Evolutionary conservation across 2,113 vertebrate genomes (phyloP).

Genomic region (Phrynosoma blainvillii): DNA sequence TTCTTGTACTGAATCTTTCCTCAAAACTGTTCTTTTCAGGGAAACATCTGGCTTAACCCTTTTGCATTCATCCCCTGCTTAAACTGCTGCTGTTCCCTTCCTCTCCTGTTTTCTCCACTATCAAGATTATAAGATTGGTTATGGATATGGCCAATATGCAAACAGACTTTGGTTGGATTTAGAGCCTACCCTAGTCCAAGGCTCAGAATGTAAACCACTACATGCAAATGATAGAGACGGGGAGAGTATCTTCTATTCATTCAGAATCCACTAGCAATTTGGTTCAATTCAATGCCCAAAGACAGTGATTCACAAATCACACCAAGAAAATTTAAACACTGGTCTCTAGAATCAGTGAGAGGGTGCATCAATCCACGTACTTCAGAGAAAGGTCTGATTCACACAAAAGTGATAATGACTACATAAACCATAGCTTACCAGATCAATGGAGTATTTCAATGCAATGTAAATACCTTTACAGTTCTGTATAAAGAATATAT

Average conservation of each 20-base stretch:
- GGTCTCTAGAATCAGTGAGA: not conserved
- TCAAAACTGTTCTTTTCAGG: not conserved
- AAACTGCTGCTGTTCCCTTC: not conserved
- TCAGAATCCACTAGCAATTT: not conserved
- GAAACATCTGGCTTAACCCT: not conserved
- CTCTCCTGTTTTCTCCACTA: not conserved
- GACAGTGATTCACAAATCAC: not conserved
- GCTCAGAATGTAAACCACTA: not conserved
- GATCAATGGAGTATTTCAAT: not conserved
- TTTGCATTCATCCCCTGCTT: not conserved
- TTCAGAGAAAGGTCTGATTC: not conserved
- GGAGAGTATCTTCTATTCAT: not conserved
- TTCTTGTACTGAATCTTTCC: not conserved
- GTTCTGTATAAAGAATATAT: too few relatives aligned
- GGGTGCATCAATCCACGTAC: not conserved
- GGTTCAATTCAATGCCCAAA: not conserved
- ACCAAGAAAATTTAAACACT: not conserved
- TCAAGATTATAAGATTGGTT: not conserved
- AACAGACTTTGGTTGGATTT: not conserved
- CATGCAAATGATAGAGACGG: not conserved
- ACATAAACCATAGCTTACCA: not conserved
- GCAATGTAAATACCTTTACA: too few relatives aligned
- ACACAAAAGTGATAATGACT: not conserved
- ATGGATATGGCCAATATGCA: not conserved
- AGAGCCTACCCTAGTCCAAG: not conserved